Base-by-base conservation (phyloP, 2,113 vertebrate species). In the Heloderma charlesbogerti region DNA sequence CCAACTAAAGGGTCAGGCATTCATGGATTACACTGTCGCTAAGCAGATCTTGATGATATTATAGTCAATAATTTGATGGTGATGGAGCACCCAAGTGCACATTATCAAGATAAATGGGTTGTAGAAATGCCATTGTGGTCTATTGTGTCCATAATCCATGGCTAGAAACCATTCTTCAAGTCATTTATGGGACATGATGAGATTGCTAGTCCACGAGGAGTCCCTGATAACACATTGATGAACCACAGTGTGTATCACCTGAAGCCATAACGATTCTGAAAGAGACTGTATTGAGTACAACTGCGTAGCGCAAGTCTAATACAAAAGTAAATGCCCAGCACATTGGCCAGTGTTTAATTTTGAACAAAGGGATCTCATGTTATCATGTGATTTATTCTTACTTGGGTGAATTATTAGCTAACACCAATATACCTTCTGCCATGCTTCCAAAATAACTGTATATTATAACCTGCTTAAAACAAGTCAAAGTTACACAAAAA, bases 401-500 rank as follows among this genome's bases (percentile, higher is more conserved):
- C 43, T 81, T 60, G 78, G 86, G 88, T 88, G 88, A 93, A 94
- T 89, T 13, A 74, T 71, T 77, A 92, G 84, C 60, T 40, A 3
- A 1, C 90, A 29, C 1, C 84, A 82, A 51, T 37, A 60, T 16
- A 45, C 15, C 15, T 18, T 87, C 13, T 92, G 63, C 86, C 48
- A 13, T 79, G 31, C 79, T 91, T 90, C 40, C 80, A 72, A 82
- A 75, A 86, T 92, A 91, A 75, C 67, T 78, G 34, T 79, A 66
- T 84, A 48, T 60, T 89, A 43, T 79, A 84, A 87, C 87, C 74
- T 89, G n/a, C 86, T 92, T 90, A 82, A 95, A 95, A 95, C 29
- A 15, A 78, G 66, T 77, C 60, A 89, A 60, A 34, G 20, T 48
- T 88, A 57, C 66, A 81, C 27, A 90, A 91, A 94, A 60, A 77